Percentiles rank a stretch among this genome's conserved stretches.
Conservation (phyloP, 2,888 invertebrate genomes). For the Ditylenchus weischeri region DNA sequence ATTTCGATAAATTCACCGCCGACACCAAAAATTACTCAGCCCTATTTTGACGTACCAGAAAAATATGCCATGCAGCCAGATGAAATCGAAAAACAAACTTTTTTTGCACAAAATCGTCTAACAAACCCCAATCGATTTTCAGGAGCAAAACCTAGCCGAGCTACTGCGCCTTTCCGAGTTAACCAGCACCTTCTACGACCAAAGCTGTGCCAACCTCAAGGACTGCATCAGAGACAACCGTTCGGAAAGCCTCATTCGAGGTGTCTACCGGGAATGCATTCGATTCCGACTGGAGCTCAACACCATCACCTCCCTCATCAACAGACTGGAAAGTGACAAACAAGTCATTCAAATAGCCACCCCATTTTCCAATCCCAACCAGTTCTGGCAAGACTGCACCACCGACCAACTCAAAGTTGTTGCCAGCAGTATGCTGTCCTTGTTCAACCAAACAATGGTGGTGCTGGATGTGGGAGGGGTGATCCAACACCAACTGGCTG, state of each 20-base stretch:
- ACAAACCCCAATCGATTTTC: not conserved
- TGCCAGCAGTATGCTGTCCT: slow-evolving; percentile 77
- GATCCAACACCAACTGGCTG: slow-evolving; percentile 3
- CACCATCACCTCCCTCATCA: slow-evolving; percentile 62
- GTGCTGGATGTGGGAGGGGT: slow-evolving; percentile 2
- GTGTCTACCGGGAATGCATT: slow-evolving; percentile 74
- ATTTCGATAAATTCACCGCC: too few relatives aligned
- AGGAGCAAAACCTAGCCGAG: not conserved
- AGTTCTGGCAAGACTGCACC: slow-evolving; percentile 17
- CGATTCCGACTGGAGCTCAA: slow-evolving; percentile 84
- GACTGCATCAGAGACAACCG: slow-evolving; percentile 10
- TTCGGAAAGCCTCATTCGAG: not conserved
- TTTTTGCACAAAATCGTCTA: too few relatives aligned
- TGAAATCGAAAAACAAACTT: too few relatives aligned
- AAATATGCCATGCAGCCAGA: too few relatives aligned
- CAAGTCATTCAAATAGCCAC: not conserved
- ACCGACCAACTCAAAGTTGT: slow-evolving; percentile 76
- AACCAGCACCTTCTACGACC: slow-evolving; percentile 7
- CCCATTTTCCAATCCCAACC: not conserved
- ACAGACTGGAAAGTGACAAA: slow-evolving; percentile 23
- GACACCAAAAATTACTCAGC: too few relatives aligned
- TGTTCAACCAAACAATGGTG: slow-evolving; percentile 62
- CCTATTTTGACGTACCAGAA: too few relatives aligned
- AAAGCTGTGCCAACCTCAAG: not conserved
- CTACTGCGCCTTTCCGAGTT: slow-evolving; percentile 3